Evolutionary conservation across 2,797 vertebrate species (phyloP).

Genomic region (Tamandua tetradactyla): DNA sequence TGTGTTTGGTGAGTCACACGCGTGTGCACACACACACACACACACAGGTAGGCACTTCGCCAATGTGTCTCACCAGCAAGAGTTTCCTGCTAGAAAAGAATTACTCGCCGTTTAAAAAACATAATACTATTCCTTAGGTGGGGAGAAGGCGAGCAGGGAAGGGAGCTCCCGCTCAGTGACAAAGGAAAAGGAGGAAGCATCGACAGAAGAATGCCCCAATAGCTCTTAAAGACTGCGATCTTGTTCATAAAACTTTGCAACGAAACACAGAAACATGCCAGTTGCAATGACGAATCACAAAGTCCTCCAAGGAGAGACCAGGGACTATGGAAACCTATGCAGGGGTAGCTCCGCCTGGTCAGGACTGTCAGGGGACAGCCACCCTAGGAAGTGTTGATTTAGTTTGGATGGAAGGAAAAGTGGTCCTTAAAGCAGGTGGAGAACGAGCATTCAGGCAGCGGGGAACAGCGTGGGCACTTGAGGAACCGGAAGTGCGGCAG

Average conservation of each 20-base stretch:
- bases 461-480: not conserved
- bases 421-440: not conserved
- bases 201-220: not conserved
- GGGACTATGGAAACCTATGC: not conserved
- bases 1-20: not conserved
- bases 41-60: not conserved
- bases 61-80: not conserved
- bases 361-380: not conserved
- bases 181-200: not conserved
- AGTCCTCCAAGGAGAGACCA: not conserved
- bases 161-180: not conserved
- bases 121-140: not conserved
- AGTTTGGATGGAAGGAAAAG: not conserved
- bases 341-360: not conserved
- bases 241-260: not conserved
- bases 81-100: not conserved
- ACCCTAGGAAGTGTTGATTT: not conserved
- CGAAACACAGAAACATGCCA: not conserved
- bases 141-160: not conserved
- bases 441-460: not conserved
- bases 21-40: not conserved
- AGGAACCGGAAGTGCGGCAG: not conserved
- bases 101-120: constrained; percentile 33
- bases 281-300: not conserved
- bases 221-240: constrained; percentile 2